Percentiles rank a stretch among this genome's conserved stretches.
Conservation (phyloP, 2,797 vertebrate species). For the Adrianichthys oophorus region DNA sequence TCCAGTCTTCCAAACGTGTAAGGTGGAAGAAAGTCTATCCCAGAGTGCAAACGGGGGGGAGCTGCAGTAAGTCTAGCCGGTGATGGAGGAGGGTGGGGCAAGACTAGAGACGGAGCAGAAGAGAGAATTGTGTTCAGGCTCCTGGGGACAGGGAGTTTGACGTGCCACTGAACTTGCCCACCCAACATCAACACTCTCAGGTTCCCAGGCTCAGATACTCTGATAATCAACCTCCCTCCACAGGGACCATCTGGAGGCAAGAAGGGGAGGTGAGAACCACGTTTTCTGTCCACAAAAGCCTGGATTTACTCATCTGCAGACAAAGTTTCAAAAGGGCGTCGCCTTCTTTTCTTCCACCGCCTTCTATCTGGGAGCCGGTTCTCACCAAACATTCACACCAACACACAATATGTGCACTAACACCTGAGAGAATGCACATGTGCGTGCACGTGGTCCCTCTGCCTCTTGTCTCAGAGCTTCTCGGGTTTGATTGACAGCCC, state of each 20-base stretch:
- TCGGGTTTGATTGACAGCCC: conserved; percentile 67
- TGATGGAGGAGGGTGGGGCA: conserved; percentile 62
- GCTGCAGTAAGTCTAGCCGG: conserved; percentile 76
- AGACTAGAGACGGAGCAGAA: conserved; percentile 69
- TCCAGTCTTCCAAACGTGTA: conserved; percentile 72
- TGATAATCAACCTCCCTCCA: conserved; percentile 81
- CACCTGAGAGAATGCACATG: conserved; percentile 19
- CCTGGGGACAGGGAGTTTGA: conserved; percentile 81
- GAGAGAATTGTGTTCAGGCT: conserved; percentile 81
- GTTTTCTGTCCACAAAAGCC: conserved; percentile 70
- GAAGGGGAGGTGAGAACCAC: conserved; percentile 50
- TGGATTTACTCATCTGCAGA: conserved; percentile 58
- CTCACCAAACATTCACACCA: conserved; percentile 22
- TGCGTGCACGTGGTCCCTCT: conserved; percentile 38
- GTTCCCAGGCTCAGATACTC: conserved; percentile 80
- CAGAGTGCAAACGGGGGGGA: conserved; percentile 58
- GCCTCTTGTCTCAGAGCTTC: conserved; percentile 55
- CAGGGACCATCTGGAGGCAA: conserved; percentile 82
- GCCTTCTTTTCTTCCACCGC: no score
- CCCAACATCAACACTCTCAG: conserved; percentile 84
- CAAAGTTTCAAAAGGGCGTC: conserved; percentile 4
- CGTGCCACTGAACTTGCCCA: conserved; percentile 79
- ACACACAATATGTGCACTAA: conserved; percentile 15
- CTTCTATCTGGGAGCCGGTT: conserved; percentile 23
- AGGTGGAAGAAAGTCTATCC: conserved; percentile 79